These are phyloP conservation scores for Ametastegia equiseti DNA, from an alignment of 2,888 invertebrate genomes.

Conservation along the genomic window DNA sequence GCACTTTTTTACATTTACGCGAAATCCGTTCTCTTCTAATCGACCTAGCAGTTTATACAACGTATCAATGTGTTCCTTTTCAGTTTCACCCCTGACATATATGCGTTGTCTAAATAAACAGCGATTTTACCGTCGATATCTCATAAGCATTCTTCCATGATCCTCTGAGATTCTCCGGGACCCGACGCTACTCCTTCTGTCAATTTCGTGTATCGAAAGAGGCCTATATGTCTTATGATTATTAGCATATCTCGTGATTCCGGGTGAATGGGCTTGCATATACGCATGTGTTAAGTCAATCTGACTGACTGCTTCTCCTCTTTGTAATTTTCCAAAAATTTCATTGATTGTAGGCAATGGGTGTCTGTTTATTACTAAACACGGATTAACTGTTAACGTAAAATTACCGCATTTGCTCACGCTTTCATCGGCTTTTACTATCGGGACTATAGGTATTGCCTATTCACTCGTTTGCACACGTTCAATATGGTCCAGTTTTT, in stretches of 20 bases:
- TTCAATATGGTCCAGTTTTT: constrained; percentile 56
- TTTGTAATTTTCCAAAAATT: constrained; percentile 57
- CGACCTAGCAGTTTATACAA: constrained; percentile 59
- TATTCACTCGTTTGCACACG: constrained; percentile 62
- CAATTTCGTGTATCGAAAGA: constrained; percentile 50
- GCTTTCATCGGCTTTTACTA: constrained; percentile 59
- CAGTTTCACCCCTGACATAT: constrained; percentile 60
- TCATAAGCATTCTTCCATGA: constrained; percentile 48
- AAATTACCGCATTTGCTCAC: constrained; percentile 17
- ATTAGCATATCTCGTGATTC: constrained; percentile 46
- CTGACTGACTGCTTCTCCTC: constrained; percentile 60
- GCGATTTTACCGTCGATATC: constrained; percentile 13
- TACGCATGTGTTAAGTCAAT: constrained; percentile 55
- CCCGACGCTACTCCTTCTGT: constrained; percentile 53
- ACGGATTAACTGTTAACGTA: constrained; percentile 47
- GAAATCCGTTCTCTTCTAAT: constrained; percentile 58
- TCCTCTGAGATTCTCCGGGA: constrained; percentile 51
- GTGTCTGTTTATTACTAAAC: constrained; percentile 3
- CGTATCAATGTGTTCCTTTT: constrained; percentile 57
- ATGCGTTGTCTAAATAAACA: constrained; percentile 58
- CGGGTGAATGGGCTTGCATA: constrained; percentile 49
- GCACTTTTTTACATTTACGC: constrained; percentile 62
- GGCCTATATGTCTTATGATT: constrained; percentile 52
- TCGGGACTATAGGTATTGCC: constrained; percentile 66
- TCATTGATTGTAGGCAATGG: constrained; percentile 39